Conservation (phyloP, 2,797 vertebrate genomes). For the Artibeus lituratus region DNA sequence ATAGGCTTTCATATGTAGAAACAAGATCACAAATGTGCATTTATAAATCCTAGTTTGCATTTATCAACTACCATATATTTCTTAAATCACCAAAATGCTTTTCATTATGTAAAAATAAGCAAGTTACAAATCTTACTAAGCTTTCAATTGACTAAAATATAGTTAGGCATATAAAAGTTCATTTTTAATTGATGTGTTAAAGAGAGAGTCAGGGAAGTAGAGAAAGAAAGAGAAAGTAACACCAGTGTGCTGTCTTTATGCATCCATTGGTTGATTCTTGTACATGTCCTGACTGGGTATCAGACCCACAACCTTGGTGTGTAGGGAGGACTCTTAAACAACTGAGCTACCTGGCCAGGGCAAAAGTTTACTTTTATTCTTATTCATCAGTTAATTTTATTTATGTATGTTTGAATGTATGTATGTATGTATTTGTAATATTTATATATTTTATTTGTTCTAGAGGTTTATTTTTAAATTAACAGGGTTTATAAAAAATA, state of each 20-base stretch:
- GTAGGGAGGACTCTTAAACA: no score
- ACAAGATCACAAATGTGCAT: background rate
- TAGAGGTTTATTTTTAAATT: background rate
- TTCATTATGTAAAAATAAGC: background rate
- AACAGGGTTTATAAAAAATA: background rate
- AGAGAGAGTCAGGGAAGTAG: background rate
- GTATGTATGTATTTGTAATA: background rate
- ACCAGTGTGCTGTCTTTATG: no score
- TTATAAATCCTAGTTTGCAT: background rate
- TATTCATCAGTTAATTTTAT: background rate
- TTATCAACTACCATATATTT: background rate
- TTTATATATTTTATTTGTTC: background rate
- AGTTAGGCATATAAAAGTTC: background rate
- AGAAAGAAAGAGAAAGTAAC: background rate
- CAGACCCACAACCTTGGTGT: no score
- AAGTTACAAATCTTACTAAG: background rate
- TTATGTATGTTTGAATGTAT: background rate
- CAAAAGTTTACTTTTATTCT: background rate
- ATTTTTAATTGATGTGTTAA: background rate
- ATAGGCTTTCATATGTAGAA: background rate
- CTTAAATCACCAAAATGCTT: background rate
- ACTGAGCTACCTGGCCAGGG: no score
- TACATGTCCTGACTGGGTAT: no score
- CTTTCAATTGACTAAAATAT: conserved; percentile 3
- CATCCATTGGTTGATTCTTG: no score